Conservation (phyloP, 1,140 invertebrate species). For the Papilio helenus region DNA sequence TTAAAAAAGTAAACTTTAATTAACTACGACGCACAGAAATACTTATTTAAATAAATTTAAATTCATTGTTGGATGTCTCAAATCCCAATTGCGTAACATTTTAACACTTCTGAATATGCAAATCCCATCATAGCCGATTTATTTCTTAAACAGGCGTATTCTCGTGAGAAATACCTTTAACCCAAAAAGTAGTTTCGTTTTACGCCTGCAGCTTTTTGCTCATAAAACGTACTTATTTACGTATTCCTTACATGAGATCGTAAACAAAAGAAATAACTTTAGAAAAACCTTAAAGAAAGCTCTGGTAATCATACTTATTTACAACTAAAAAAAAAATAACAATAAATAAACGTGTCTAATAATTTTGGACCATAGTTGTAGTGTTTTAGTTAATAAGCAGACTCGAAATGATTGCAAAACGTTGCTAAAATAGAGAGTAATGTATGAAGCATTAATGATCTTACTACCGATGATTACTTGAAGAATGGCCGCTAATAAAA, state of each 20-base stretch:
- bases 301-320: background rate
- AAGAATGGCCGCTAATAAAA: no score
- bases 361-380: no score
- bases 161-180: constrained; percentile 13
- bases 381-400: no score
- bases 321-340: constrained; percentile 11
- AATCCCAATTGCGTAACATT: background rate
- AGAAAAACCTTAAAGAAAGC: background rate
- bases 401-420: no score
- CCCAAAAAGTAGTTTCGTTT: constrained; percentile 11
- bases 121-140: constrained; percentile 2
- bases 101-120: background rate
- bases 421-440: no score
- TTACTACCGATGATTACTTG: no score
- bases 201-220: background rate
- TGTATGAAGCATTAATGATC: no score
- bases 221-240: constrained; percentile 10
- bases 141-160: background rate
- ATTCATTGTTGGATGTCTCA: background rate
- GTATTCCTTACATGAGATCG: constrained; percentile 13
- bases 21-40: no score
- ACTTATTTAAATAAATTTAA: background rate
- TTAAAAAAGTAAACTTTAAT: background rate
- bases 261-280: constrained; percentile 19
- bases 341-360: background rate